These are phyloP conservation scores for Agrenia bidenticulata DNA, from an alignment of 2,888 invertebrate genomes.

Conservation along the genomic window DNA sequence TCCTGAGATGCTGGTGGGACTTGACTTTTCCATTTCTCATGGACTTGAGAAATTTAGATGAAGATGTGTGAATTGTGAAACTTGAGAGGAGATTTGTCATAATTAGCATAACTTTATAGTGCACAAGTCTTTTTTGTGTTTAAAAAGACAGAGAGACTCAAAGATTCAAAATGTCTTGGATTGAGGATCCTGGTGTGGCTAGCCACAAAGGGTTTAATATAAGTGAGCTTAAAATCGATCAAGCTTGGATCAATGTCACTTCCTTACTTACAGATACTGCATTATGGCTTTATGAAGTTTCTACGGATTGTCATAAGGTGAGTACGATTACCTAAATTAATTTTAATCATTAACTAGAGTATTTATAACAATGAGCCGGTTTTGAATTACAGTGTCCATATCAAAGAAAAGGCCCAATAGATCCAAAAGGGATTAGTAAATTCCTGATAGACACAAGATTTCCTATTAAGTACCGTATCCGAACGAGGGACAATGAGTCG, in stretches of 20 bases:
- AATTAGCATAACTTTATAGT: no score
- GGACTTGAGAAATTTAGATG: no score
- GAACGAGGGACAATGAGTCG: conserved; percentile 37
- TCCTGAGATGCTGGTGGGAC: no score
- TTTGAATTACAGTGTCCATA: conserved; percentile 39
- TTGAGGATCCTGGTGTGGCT: conserved; percentile 58
- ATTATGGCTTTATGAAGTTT: conserved; percentile 66
- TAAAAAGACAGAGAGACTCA: no score
- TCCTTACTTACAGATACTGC: conserved; percentile 54
- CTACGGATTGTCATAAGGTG: conserved; percentile 71
- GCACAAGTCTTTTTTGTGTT: no score
- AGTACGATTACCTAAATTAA: conserved; percentile 55
- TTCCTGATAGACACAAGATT: conserved; percentile 37
- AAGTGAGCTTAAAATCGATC: conserved; percentile 64
- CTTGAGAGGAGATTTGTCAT: no score
- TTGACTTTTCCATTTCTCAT: no score
- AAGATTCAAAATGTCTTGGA: conserved; percentile 52
- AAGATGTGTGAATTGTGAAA: no score
- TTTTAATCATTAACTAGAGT: no score
- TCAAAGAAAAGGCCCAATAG: conserved; percentile 34
- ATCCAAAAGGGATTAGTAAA: conserved; percentile 29
- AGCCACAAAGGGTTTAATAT: conserved; percentile 59
- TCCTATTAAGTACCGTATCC: conserved; percentile 45
- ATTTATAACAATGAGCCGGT: no score
- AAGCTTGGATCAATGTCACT: conserved; percentile 65